Conservation (phyloP, 2,888 invertebrate genomes). For the Agrochola litura region DNA sequence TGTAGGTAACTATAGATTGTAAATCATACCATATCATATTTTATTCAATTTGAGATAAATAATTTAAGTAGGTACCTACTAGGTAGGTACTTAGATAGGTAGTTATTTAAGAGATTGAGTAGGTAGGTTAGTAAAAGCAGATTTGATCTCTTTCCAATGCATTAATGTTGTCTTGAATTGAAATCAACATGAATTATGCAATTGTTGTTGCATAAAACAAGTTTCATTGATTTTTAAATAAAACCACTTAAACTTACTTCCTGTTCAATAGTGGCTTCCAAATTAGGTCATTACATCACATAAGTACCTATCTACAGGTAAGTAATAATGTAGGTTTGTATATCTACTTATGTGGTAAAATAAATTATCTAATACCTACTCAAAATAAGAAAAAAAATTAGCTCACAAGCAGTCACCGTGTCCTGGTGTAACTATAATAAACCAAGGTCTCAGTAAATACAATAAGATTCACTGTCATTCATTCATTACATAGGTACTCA, state of each 20-base stretch:
- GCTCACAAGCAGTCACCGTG: neutral
- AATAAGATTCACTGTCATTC: slow-evolving; percentile 3
- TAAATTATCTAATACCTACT: neutral
- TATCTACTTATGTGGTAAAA: neutral
- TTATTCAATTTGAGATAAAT: no score
- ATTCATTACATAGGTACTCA: slow-evolving; percentile 31
- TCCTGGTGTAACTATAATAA: neutral
- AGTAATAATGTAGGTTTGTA: slow-evolving; percentile 3
- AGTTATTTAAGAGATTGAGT: no score
- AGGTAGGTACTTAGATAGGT: no score
- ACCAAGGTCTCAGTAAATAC: slow-evolving; percentile 26
- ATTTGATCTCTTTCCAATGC: neutral
- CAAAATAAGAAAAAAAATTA: neutral
- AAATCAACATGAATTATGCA: neutral
- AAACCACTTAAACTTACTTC: slow-evolving; percentile 4
- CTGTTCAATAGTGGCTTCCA: slow-evolving; percentile 5
- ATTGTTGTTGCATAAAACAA: neutral
- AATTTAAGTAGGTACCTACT: no score
- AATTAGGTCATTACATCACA: slow-evolving; percentile 22
- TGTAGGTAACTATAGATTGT: neutral
- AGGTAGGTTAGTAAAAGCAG: no score
- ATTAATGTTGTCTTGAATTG: slow-evolving; percentile 5
- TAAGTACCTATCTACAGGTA: neutral
- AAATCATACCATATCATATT: no score
- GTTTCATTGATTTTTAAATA: slow-evolving; percentile 3